Percentiles rank a stretch among this genome's conserved stretches.
Evolutionary conservation across 2,797 vertebrate genomes (phyloP).

Genomic region (Acomys russatus): DNA sequence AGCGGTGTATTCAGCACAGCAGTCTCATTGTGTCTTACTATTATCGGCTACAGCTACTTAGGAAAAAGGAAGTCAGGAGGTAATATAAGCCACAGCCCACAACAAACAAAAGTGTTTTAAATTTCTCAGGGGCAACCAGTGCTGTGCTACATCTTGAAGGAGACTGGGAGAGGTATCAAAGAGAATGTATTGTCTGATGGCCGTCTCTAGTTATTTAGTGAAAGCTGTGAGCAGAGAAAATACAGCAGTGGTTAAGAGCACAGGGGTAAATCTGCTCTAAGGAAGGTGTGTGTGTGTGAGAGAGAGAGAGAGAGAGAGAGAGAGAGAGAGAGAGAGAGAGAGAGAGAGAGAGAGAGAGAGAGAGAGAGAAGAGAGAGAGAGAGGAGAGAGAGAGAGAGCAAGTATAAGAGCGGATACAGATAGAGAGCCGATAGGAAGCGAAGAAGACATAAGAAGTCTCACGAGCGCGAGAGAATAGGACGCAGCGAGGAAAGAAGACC

Average conservation of each 20-base stretch:
- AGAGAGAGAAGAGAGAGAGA: too few relatives aligned
- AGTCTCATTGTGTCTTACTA: slow-evolving; percentile 63
- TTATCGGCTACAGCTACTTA: slow-evolving; percentile 61
- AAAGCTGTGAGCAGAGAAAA: slow-evolving; percentile 33
- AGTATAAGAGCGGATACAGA: too few relatives aligned
- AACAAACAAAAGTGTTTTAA: slow-evolving; percentile 72
- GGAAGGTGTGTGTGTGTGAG: background rate
- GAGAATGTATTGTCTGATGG: slow-evolving; percentile 75
- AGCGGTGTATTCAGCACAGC: slow-evolving; percentile 62
- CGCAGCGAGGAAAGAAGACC: too few relatives aligned
- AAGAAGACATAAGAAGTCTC: too few relatives aligned
- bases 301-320: background rate
- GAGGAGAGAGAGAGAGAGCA: too few relatives aligned
- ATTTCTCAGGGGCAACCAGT: slow-evolving; percentile 73
- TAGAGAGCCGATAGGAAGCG: too few relatives aligned
- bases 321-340: too few relatives aligned
- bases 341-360: background rate
- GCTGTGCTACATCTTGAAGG: slow-evolving; percentile 64
- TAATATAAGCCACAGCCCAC: slow-evolving; percentile 64
- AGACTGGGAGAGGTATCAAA: slow-evolving; percentile 71
- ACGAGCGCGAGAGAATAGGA: too few relatives aligned
- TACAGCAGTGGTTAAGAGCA: background rate
- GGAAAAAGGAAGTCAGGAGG: background rate
- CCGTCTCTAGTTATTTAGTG: slow-evolving; percentile 66
- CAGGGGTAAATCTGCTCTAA: slow-evolving; percentile 18